A percentile compares a stretch with the other conserved stretches of the same genome.
phyloP scores from a whole-genome alignment of 2,113 vertebrate genomes.

The Upupa epops region DNA sequence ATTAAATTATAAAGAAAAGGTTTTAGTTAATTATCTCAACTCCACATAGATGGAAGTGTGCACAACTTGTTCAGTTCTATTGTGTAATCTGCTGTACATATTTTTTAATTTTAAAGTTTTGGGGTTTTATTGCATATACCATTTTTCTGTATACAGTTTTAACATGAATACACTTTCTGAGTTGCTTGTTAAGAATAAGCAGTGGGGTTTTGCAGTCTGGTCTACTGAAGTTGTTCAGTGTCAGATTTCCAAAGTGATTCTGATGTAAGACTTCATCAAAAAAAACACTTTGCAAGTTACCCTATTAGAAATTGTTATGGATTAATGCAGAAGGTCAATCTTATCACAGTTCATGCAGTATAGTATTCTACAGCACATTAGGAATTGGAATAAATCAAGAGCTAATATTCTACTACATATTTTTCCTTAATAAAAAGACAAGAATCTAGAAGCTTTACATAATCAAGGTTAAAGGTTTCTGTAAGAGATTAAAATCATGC shows the following conservation, averaged over 20 bases:
- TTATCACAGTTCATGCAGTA: background rate
- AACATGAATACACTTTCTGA: background rate
- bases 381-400: background rate
- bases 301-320: background rate
- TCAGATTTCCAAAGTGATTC: background rate
- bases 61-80: background rate
- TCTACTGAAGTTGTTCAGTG: background rate
- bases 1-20: background rate
- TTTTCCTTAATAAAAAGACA: background rate
- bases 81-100: background rate
- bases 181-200: background rate
- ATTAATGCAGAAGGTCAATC: slow-evolving; percentile 18
- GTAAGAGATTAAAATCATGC: background rate
- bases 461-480: slow-evolving; percentile 29
- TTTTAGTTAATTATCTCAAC: background rate
- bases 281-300: background rate
- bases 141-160: background rate
- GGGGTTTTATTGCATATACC: too few relatives aligned
- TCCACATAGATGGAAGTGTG: background rate
- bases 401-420: background rate
- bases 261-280: background rate
- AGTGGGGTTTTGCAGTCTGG: background rate
- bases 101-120: too few relatives aligned
- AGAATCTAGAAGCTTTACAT: slow-evolving; percentile 6
- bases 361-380: background rate